Evolutionary conservation across 1,140 invertebrate species (phyloP), one percentile per base, ranked within the genome.

Genomic region (Oedothorax gibbosus): DNA sequence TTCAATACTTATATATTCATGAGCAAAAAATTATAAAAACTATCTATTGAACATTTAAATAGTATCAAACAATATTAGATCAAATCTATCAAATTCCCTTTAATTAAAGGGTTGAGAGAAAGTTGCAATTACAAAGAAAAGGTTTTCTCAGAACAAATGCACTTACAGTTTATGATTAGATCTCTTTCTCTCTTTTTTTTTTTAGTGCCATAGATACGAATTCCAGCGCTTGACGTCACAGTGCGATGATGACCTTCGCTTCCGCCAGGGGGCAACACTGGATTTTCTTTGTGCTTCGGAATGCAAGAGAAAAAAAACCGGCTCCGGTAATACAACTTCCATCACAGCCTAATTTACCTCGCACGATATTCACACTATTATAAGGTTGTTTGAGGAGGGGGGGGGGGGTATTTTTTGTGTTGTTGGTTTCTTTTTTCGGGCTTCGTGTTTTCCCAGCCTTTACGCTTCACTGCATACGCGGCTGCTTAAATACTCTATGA

Each of bases 231-330:
- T 84, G 81, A 84, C 81, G 81, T 84, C 81, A 84, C 49, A 66
- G 15, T 10, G 64, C 20, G 50, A 71, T 76, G 72, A 62, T 84
- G 81, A 75, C 81, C 81, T 84, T 84, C 81, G 50, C 57, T 66
- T 75, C 62, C 72, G 81, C 72, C 81, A 76, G 72, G 81, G 50
- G 81, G 81, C 62, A 84, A 51, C 66, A 66, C 81, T 56, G 51
- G 69, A 60, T 57, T 75, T 69, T 56, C 71, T 84, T 76, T 66
- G 71, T 75, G 21, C 57, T 49, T 49, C 50, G 71, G 71, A 75
- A 75, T 84, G 71, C 14, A 65, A 84, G 51, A 65, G 81, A 84
- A 76, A 84, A 84, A 84, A 84, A 84, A 84, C 81, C 81, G 81
- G 81, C 81, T 84, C 72, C 76, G 73, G 80, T 82, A 84, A 72